These are phyloP conservation scores for Drosophila virilis DNA, from an alignment of 1,140 invertebrate genomes.

Conservation along the genomic window DNA sequence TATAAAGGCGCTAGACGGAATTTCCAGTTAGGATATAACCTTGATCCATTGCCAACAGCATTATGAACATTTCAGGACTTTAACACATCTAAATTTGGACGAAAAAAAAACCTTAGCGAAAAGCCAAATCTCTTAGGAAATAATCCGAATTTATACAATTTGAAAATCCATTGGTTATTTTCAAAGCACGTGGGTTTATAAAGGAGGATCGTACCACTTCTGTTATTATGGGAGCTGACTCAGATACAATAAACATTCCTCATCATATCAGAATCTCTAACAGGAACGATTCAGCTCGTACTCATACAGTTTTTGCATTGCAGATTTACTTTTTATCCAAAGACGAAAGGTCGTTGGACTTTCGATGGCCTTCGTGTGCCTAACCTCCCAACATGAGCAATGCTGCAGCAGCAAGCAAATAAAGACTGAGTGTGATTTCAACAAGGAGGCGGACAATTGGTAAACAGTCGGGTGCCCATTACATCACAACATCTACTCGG, in stretches of 20 bases:
- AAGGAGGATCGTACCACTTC: no score
- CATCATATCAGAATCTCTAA: neutral
- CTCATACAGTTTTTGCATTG: neutral
- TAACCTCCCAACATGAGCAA: neutral
- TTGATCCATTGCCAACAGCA: no score
- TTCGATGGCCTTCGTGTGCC: neutral
- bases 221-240: no score
- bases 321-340: neutral
- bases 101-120: no score
- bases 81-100: no score
- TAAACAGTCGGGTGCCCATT: conserved; percentile 1
- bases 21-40: no score
- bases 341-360: conserved; percentile 12
- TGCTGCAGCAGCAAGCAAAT: conserved; percentile 5
- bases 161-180: no score
- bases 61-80: no score
- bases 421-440: neutral
- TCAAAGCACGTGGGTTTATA: no score
- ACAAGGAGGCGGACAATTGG: conserved; percentile 1
- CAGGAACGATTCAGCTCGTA: neutral
- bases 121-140: no score
- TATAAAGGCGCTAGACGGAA: no score
- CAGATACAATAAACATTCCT: neutral
- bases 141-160: no score
- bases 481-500: neutral